phyloP scores from a whole-genome alignment of 2,797 vertebrate genomes.

The Brachyalestes nurse region DNA sequence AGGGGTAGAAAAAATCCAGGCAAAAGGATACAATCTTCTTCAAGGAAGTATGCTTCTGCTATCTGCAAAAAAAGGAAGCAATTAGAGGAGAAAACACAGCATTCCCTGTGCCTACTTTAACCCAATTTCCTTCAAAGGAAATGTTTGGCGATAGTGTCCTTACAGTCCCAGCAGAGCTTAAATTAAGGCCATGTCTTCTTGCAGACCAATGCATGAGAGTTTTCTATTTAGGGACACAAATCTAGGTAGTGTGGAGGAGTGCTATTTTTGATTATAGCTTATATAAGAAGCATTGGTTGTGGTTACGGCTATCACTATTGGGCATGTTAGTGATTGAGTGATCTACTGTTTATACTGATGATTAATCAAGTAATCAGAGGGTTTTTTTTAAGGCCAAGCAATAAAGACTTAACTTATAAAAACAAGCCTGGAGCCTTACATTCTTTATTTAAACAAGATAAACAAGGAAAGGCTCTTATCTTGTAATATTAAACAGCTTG shows the following conservation, averaged over 20 bases:
- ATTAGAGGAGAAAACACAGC: conserved; percentile 20
- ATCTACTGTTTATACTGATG: no score
- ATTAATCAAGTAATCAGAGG: no score
- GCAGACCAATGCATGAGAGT: background rate
- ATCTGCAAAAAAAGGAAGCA: conserved; percentile 66
- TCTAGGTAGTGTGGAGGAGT: background rate
- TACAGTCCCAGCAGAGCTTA: conserved; percentile 10
- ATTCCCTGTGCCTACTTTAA: conserved; percentile 2
- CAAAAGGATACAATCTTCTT: conserved; percentile 82
- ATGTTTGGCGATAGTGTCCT: background rate
- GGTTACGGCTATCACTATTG: background rate
- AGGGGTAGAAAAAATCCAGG: background rate
- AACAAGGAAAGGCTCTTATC: no score
- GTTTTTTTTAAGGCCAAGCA: no score
- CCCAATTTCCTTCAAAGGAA: background rate
- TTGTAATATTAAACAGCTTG: no score
- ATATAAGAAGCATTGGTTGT: background rate
- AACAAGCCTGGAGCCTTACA: no score
- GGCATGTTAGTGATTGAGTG: background rate
- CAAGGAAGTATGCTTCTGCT: conserved; percentile 75
- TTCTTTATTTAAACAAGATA: no score
- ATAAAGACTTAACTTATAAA: no score
- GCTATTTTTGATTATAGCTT: conserved; percentile 5
- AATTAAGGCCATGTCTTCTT: conserved; percentile 11
- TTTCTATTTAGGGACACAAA: background rate